Evolutionary conservation across 2,888 invertebrate species (phyloP), one percentile per base, ranked within the genome.

Genomic region (Drosophila pseudotakahashii): DNA sequence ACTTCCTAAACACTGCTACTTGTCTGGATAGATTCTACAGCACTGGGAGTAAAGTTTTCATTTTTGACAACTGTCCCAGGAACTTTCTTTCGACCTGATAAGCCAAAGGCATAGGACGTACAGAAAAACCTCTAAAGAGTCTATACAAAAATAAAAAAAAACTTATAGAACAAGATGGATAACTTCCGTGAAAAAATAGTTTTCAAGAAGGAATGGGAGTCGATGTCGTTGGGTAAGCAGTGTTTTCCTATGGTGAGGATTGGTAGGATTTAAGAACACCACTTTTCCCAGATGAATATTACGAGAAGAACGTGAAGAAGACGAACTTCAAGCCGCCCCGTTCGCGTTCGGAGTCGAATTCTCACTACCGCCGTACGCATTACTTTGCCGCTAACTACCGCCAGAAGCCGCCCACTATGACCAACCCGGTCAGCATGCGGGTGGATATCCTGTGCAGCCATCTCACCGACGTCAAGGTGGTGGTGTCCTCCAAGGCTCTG

Each of bases 301-400:
- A 57, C 39, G 9, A 41, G 11, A 10, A 10, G 7, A 13, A 68
- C 6, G 68, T 68, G 39, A 26, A 6, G n/a, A 14, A 39, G 11
- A 34, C 32, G 10, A 34, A 3, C 10, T 11, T 34, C 11, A 4
- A 11, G 34, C 11, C 34, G 11, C 3, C 2, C 11, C 11, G 34
- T 34, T n/a, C 4, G n/a, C 16, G 1, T 3, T 2, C 30, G n/a
- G 10, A 19, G 32, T 3, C 14, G 14, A 3, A 9, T 9, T 9
- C 1, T 2, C 23, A 42, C 11, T 69, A 41, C n/a, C 19, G 32
- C 2, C 68, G 47, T 1, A 69, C 57, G 0, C 68, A 69, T 32
- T 69, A 41, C 42, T 69, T 57, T 16, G 47, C 51, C 0, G 39
- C 51, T 2, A 30, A 36, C n/a, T 67, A 68, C 50, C 10, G 32